Percentiles rank a stretch among this genome's conserved stretches.
phyloP scores from a whole-genome alignment of 2,113 vertebrate genomes.

The Xerus inauris region DNA sequence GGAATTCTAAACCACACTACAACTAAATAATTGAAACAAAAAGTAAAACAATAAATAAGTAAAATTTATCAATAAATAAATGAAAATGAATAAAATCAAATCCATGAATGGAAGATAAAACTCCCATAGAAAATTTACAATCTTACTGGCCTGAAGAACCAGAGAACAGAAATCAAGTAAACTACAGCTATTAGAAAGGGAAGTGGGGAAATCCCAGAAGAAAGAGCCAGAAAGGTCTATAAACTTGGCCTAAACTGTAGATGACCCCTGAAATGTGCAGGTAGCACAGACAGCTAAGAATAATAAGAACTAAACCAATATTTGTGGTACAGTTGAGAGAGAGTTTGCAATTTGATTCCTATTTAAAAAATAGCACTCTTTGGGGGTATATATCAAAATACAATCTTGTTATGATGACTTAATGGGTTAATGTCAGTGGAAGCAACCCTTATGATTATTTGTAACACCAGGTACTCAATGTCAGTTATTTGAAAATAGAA shows the following conservation, averaged over 20 bases:
- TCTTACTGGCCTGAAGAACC: background rate
- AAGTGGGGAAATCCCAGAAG: background rate
- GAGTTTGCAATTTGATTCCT: background rate
- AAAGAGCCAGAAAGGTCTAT: background rate
- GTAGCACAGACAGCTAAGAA: background rate
- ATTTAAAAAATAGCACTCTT: background rate
- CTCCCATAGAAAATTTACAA: background rate
- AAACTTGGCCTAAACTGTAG: background rate
- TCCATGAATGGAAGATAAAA: background rate
- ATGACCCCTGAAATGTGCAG: background rate
- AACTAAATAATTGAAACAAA: slow-evolving; percentile 16
- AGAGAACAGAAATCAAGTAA: background rate
- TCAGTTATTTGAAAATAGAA: background rate
- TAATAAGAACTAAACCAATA: background rate
- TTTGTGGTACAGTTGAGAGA: background rate
- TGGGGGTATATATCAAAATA: background rate
- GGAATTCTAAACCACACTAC: background rate
- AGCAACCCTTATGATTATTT: background rate
- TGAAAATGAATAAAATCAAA: background rate
- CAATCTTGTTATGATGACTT: background rate
- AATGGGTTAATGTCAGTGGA: background rate
- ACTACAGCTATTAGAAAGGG: background rate
- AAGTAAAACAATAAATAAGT: background rate
- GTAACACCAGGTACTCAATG: background rate
- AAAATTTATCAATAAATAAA: background rate